Evolutionary conservation across 2,797 vertebrate species (phyloP), one percentile per base, ranked within the genome.

Genomic region (Anguilla anguilla): DNA sequence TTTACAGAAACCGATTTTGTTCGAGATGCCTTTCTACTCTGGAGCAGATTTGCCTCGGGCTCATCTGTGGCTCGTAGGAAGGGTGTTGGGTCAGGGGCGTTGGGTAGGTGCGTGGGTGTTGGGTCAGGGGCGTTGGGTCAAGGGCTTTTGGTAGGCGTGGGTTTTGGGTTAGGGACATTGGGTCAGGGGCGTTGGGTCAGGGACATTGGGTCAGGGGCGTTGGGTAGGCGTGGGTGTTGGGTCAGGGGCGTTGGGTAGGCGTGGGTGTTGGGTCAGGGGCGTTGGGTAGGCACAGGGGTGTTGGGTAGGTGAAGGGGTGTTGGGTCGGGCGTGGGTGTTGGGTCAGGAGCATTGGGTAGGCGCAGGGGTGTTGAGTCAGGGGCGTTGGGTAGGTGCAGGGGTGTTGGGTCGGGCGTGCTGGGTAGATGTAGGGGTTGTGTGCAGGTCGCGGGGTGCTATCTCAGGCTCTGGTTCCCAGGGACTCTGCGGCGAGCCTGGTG

Each of bases 401-500:
- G 61, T 6, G 61, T 64, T 25, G 61, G 7, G 25, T n/a, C 35
- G 35, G n/a, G 64, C 25, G 64, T 28, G 64, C 11, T 28, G 64
- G n/a, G 3, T n/a, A 28, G 6, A 39, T 10, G 19, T 64, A 22
- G 17, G 39, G 31, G 31, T 72, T 39, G 35, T 79, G 69, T 74
- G 69, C 28, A 74, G 69, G 86, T 22, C 39, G 55, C 61, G 39
- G 84, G 91, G 88, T 94, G 64, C 91, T 81, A 93, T 90, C 92
- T 39, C 92, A 92, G 91, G 92, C 87, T 96, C 88, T 95, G 93
- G 86, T 92, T 92, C 89, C 84, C 95, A 99, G 98, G 96, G 98
- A 99, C 91, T 97, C 97, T 0, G 97, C 97, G 90, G 93, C 97
- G 91, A 96, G 96, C 93, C 96, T 99, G 89, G 98, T 97, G 93